A percentile compares a stretch with the other conserved stretches of the same genome.
Evolutionary conservation across 2,797 vertebrate species (phyloP).

Genomic region (Leptoclinus maculatus): DNA sequence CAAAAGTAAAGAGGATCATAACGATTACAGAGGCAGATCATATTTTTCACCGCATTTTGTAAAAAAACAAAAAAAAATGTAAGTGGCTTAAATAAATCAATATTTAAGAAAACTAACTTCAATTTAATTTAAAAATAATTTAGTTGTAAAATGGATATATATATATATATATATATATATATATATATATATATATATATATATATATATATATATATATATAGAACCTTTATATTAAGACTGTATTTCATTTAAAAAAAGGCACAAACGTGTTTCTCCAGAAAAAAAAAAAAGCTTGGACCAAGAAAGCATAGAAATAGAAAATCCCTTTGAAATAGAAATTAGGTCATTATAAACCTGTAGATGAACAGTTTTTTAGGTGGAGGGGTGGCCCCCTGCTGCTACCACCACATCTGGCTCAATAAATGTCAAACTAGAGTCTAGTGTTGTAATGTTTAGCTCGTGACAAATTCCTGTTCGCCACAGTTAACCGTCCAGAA

Average conservation of each 20-base stretch:
- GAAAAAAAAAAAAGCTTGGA: not conserved
- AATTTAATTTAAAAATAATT: constrained; percentile 4
- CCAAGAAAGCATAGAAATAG: not conserved
- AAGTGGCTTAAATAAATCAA: not conserved
- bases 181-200: not conserved
- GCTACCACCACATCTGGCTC: not conserved
- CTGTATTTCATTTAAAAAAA: constrained; percentile 14
- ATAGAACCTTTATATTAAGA: constrained; percentile 24
- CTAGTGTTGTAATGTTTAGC: not conserved
- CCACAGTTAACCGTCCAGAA: not conserved
- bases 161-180: not conserved
- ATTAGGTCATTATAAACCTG: not conserved
- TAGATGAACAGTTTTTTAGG: not conserved
- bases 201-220: not conserved
- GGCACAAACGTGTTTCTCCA: constrained; percentile 34
- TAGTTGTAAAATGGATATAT: not conserved
- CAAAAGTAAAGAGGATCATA: not conserved
- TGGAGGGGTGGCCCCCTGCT: not conserved
- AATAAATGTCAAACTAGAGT: not conserved
- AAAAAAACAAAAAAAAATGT: not conserved
- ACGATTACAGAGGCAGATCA: not conserved
- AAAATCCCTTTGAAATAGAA: constrained; percentile 8
- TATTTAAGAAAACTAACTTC: not conserved
- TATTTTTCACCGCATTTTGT: not conserved
- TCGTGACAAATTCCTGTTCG: not conserved